Conservation (phyloP, 2,888 invertebrate species). For the Metacarcinus magister region DNA sequence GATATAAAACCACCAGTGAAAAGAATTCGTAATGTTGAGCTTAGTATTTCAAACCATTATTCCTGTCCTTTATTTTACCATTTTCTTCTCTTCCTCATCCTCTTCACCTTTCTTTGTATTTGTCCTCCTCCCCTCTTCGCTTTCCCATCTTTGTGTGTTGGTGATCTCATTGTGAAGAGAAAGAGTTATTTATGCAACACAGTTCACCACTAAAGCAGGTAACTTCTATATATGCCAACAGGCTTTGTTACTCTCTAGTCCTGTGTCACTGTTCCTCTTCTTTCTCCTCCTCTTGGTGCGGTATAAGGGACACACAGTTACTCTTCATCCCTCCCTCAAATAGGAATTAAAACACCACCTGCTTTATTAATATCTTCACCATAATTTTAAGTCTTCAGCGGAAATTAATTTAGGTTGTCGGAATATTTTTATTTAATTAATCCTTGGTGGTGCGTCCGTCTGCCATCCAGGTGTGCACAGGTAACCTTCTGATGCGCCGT, state of each 20-base stretch:
- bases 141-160: background rate
- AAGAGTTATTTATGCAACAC: background rate
- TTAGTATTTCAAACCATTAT: background rate
- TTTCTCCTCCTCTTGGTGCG: background rate
- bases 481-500: conserved; percentile 5
- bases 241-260: background rate
- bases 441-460: background rate
- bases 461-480: background rate
- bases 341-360: background rate
- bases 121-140: background rate
- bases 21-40: background rate
- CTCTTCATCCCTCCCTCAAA: background rate
- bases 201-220: background rate
- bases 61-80: too few species aligned
- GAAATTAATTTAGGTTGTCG: background rate
- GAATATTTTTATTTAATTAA: background rate
- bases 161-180: background rate
- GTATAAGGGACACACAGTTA: background rate
- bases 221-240: background rate
- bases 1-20: background rate
- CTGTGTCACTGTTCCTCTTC: background rate
- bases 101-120: background rate
- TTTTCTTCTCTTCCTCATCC: background rate
- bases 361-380: background rate
- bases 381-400: background rate